Evolutionary conservation across 2,888 invertebrate genomes (phyloP), one percentile per base, ranked within the genome.

Genomic region (Yponomeuta sedellus): DNA sequence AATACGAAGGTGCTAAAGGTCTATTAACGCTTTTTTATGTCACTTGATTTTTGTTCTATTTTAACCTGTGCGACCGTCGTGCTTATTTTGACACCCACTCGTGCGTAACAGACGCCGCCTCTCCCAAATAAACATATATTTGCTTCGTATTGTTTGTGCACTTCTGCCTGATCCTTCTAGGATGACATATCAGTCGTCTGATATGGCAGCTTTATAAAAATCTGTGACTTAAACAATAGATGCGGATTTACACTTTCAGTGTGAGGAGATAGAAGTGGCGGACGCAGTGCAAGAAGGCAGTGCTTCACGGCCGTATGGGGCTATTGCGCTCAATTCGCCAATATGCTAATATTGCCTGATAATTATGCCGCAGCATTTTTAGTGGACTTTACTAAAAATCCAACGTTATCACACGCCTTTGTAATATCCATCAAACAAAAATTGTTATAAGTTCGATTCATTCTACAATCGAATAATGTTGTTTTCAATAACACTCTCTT

Each of bases 1-100:
- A 52, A 68, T 67, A 69, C 85, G 83, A 87, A 84, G 90, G 90
- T 90, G 90, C 89, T 90, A 89, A 86, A 82, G 85, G 88, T 90
- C 88, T 90, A 88, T 90, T 90, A 86, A 83, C 71, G 89, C 88
- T 90, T 88, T 25, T 75, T 85, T 88, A 88, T 79, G 74, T 75
- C 72, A 83, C 83, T 44, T 77, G 74, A 81, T 84, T 80, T 22
- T 64, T 62, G 70, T 61, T n/a, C n/a, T 61, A 10, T 8, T 34
- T 8, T 34, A 34, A 34, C 59, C 44, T 20, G 59, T 59, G 20
- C 20, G n/a, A 11, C 20, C 11, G 10, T 10, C 12, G 25, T 59
- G 22, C 59, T 22, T 59, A 11, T 20, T 20, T 61, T 61, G 61
- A 12, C 34, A 34, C n/a, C 34, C 28, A 16, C 12, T 2, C 8